Conservation (phyloP, 2,113 vertebrate genomes). For the Mustela lutreola region DNA sequence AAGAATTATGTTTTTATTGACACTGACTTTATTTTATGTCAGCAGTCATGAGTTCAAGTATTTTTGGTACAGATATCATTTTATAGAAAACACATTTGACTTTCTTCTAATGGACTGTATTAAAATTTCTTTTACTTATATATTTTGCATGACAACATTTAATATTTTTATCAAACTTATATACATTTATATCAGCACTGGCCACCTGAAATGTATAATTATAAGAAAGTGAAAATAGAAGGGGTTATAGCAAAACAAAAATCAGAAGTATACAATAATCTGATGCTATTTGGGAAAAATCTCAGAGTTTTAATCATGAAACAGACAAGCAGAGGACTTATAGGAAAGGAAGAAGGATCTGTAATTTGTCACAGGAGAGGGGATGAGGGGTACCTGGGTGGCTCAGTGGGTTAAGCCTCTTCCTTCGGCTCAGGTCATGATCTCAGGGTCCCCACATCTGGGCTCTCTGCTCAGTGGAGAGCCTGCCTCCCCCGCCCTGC, state of each 20-base stretch:
- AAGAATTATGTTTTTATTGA: constrained; percentile 49
- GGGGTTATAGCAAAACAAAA: neutral
- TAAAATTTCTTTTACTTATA: neutral
- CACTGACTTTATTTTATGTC: constrained; percentile 41
- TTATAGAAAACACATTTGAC: constrained; percentile 31
- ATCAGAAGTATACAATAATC: neutral
- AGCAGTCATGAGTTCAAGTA: neutral
- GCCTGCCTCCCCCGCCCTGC: no score
- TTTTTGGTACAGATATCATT: constrained; percentile 31
- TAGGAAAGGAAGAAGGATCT: neutral
- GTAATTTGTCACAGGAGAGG: neutral
- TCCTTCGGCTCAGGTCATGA: no score
- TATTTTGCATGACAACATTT: constrained; percentile 31
- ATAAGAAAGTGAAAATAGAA: neutral
- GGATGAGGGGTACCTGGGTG: neutral
- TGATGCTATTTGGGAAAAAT: constrained; percentile 7
- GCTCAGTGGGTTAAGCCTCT: no score
- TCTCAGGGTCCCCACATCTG: no score
- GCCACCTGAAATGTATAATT: neutral
- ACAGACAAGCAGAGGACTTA: neutral
- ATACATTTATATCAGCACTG: neutral
- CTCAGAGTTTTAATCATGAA: neutral
- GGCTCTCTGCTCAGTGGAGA: no score
- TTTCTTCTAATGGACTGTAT: neutral
- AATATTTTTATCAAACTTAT: constrained; percentile 17